A percentile compares a stretch with the other conserved stretches of the same genome.
Evolutionary conservation across 37 sponge, comb jelly and placozoan species (phyloP).

Genomic region (Eunapius fragilis): DNA sequence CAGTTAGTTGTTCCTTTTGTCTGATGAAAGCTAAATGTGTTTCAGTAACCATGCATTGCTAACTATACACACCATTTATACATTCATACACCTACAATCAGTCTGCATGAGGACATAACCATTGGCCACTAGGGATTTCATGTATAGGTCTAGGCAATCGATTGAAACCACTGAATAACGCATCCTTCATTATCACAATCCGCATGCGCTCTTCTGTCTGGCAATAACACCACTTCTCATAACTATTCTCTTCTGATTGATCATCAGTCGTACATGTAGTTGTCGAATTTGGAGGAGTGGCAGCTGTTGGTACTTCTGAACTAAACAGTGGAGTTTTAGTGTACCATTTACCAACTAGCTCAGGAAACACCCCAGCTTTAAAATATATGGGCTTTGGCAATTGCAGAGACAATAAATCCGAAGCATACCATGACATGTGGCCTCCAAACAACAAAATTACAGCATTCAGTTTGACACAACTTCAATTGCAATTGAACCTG

Average conservation of each 20-base stretch:
- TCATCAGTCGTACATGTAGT: no score
- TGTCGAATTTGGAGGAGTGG: no score
- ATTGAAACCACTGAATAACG: constrained; percentile 9
- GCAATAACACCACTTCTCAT: neutral
- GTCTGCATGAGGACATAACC: constrained; percentile 64
- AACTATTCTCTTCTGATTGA: neutral
- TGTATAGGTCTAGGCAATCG: constrained; percentile 20
- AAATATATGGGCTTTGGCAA: no score
- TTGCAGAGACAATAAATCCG: neutral
- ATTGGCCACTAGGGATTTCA: constrained; percentile 28
- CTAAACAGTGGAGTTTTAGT: constrained; percentile 5
- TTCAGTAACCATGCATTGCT: no score
- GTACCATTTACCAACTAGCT: constrained; percentile 50
- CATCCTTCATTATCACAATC: constrained; percentile 30
- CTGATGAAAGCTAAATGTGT: neutral
- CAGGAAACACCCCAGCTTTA: constrained; percentile 15
- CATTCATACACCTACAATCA: constrained; percentile 14
- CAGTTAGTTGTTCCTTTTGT: no score
- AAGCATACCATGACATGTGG: no score
- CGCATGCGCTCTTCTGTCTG: neutral
- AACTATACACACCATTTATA: no score
- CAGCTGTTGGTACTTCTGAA: no score
- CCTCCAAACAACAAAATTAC: constrained; percentile 56
- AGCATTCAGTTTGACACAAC: constrained; percentile 27
- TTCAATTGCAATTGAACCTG: no score